Evolutionary conservation across 1,140 invertebrate species (phyloP), one percentile per base, ranked within the genome.

Genomic region (Diachasma alloeum): DNA sequence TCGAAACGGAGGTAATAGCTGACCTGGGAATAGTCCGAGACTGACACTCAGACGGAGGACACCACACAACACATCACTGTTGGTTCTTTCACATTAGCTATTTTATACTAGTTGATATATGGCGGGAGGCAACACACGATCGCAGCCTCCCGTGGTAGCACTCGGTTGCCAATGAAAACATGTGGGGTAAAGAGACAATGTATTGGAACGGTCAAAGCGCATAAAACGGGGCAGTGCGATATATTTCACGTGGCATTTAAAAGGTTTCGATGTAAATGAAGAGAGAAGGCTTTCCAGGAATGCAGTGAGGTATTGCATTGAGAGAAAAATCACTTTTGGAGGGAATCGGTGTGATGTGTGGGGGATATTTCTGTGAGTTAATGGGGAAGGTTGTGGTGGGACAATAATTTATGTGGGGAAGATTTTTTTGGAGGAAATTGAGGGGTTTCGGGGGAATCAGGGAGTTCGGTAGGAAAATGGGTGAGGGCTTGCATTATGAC

Each of bases 1-100:
- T 84, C 72, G 82, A 83, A 83, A 83, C 83, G 77, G 77, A 83
- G 84, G 82, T 83, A 79, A 80, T 79, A 79, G 72, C 79, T 79
- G 59, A 76, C 42, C 80, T 79, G 79, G 81, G 78, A 84, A 81
- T 77, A 76, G 56, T 68, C 42, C 46, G 53, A 69, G 36, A 79
- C 75, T 77, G 81, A 77, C 77, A 63, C 26, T 72, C 31, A 39
- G 48, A 31, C 22, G 17, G 48, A 19, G 48, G 48, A 53, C n/a
- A 53, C 48, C 48, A 53, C 48, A 53, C 6, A 53, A 19, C n/a
- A 17, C 48, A 53, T 17, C 48, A 53, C 48, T 53, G 39, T 2
- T 53, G 48, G 9, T 53, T 53, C 17, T 53, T 53, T 53, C 10
- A 53, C 15, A 53, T 53, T 53, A 13, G 1, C 0, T 8, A 17